Evolutionary conservation across 2,797 vertebrate genomes (phyloP).

Genomic region (Vireo griseus): DNA sequence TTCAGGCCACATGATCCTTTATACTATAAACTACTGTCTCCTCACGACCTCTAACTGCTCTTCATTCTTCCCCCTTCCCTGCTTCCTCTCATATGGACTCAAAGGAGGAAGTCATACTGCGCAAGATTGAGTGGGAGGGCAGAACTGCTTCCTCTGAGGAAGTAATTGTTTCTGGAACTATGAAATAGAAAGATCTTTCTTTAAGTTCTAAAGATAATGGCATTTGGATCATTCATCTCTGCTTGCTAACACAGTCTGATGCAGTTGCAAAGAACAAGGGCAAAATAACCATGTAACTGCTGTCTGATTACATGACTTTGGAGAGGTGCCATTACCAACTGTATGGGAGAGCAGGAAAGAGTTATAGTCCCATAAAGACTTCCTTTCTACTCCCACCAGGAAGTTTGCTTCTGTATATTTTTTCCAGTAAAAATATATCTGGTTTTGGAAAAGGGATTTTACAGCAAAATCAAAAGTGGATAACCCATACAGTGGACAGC

Average conservation of each 20-base stretch:
- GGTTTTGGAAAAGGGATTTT: neutral
- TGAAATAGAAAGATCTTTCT: neutral
- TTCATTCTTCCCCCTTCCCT: neutral
- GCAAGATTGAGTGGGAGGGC: neutral
- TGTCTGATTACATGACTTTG: neutral
- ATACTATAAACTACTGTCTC: neutral
- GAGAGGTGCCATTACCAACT: accelerated
- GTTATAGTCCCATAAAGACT: neutral
- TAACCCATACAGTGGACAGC: neutral
- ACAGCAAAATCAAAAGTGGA: neutral
- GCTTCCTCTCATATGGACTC: neutral
- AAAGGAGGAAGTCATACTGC: neutral
- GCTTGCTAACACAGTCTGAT: neutral
- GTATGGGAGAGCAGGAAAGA: neutral
- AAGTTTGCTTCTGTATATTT: neutral
- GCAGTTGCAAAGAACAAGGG: neutral
- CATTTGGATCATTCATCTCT: neutral
- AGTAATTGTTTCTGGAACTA: neutral
- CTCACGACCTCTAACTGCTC: neutral
- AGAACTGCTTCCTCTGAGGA: neutral
- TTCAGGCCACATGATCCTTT: neutral
- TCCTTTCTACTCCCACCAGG: neutral
- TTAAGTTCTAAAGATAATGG: neutral
- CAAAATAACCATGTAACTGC: neutral
- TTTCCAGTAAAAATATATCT: neutral